Percentiles rank a stretch among this genome's conserved stretches.
These are phyloP conservation scores for Fratercula arctica DNA, from an alignment of 2,797 vertebrate genomes.

Conservation along the genomic window DNA sequence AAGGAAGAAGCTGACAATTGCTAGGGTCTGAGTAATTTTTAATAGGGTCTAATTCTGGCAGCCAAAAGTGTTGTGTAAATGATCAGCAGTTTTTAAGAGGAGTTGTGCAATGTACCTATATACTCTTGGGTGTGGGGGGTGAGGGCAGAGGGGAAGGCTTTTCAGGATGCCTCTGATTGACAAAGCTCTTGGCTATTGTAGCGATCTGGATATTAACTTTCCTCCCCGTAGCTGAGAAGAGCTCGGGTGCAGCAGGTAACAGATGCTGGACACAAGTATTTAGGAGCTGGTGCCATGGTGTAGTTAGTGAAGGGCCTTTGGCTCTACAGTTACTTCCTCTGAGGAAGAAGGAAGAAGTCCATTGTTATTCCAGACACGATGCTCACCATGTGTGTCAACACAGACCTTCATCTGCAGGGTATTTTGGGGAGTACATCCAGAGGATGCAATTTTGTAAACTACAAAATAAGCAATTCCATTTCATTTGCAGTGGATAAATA, in stretches of 20 bases:
- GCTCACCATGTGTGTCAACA: accelerated
- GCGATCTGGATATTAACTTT: neutral
- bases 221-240: neutral
- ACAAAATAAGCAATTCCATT: neutral
- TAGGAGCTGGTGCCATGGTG: neutral
- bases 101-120: neutral
- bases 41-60: neutral
- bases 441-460: neutral
- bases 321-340: neutral
- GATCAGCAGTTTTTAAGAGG: neutral
- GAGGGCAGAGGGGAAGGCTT: neutral
- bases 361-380: neutral
- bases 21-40: neutral
- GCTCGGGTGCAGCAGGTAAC: neutral
- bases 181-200: neutral
- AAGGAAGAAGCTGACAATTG: neutral
- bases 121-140: too few relatives aligned
- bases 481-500: neutral
- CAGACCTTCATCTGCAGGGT: neutral
- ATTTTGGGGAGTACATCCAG: neutral
- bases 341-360: neutral
- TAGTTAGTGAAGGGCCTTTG: neutral
- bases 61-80: neutral
- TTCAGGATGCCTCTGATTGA: neutral
- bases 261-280: neutral